phyloP scores from a whole-genome alignment of 2,113 vertebrate species.

The Aythya baeri region DNA sequence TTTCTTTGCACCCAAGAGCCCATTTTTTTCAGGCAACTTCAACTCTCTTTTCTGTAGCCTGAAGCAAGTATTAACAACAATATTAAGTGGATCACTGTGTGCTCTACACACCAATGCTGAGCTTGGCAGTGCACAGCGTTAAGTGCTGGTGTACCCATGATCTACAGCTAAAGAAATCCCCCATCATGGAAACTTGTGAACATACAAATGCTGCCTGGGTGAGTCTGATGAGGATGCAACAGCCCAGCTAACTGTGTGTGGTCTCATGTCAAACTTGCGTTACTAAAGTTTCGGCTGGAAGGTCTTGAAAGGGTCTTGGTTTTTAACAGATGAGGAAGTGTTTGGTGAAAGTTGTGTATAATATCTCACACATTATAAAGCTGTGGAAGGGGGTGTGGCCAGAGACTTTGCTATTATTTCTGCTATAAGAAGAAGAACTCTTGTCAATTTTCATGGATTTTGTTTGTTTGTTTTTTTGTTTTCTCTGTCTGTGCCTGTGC shows the following conservation, averaged over 20 bases:
- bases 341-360: background rate
- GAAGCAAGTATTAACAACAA: background rate
- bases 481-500: background rate
- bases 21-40: background rate
- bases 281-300: background rate
- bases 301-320: background rate
- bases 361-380: background rate
- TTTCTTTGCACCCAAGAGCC: background rate
- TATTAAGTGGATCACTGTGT: background rate
- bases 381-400: background rate
- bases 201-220: background rate
- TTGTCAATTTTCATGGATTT: background rate
- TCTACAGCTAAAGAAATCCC: background rate
- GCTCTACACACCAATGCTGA: background rate
- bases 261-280: background rate
- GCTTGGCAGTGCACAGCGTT: background rate
- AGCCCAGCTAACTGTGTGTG: background rate
- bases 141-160: background rate
- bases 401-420: background rate
- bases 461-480: background rate
- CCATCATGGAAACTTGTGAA: background rate
- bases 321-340: background rate
- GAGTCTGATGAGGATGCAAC: background rate
- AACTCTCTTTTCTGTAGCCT: background rate
- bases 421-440: background rate